These are phyloP conservation scores for Eulemur albifrons DNA, from an alignment of 2,797 vertebrate genomes.

Conservation along the genomic window DNA sequence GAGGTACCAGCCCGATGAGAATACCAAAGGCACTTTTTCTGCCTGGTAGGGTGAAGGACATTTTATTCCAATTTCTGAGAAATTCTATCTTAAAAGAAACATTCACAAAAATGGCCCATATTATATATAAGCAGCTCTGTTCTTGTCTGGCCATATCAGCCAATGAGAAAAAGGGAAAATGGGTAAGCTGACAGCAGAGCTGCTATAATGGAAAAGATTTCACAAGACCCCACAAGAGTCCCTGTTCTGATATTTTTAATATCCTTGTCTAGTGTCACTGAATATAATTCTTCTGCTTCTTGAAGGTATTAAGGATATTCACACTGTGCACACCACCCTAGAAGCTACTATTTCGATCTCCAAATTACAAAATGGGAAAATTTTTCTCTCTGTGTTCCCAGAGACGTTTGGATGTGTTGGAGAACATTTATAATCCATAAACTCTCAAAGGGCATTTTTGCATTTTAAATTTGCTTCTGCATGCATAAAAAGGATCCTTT, in stretches of 20 bases:
- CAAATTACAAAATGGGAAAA: not conserved
- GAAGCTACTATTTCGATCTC: not conserved
- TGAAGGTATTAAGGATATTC: constrained; percentile 18
- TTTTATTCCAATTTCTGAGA: not conserved
- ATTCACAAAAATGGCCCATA: constrained; percentile 49
- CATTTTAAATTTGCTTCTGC: constrained; percentile 58
- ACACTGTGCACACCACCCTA: not conserved
- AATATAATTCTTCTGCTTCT: not conserved
- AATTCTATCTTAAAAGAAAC: constrained; percentile 53
- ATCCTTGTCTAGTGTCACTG: not conserved
- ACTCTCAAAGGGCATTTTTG: constrained; percentile 57
- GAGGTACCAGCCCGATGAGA: not conserved
- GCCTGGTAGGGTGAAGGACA: not conserved
- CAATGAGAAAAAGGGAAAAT: not conserved
- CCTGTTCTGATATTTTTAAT: constrained; percentile 41
- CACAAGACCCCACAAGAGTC: constrained; percentile 14
- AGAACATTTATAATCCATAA: constrained; percentile 57
- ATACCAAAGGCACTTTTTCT: not conserved
- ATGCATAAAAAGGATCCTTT: constrained; percentile 53
- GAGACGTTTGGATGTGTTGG: constrained; percentile 16
- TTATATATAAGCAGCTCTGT: constrained; percentile 20
- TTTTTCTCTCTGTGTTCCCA: not conserved
- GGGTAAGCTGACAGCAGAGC: not conserved
- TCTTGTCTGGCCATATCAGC: not conserved
- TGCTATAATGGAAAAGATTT: constrained; percentile 44